phyloP scores from a whole-genome alignment of 2,797 vertebrate genomes.

The Megaceryle alcyon region DNA sequence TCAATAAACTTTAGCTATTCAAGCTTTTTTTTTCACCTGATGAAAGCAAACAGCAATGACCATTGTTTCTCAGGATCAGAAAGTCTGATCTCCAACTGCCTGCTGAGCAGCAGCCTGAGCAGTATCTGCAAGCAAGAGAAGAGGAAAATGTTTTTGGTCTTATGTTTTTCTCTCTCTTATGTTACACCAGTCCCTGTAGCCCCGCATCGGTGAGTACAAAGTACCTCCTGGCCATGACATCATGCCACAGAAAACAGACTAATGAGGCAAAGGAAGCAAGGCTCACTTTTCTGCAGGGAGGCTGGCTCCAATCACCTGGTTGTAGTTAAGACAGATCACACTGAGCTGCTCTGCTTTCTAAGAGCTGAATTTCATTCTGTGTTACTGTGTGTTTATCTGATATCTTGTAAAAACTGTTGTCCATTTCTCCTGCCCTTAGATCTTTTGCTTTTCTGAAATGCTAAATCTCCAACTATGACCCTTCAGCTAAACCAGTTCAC shows the following conservation, averaged over 20 bases:
- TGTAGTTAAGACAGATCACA: constrained; percentile 65
- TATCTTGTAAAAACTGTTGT: constrained; percentile 74
- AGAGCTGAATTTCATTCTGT: constrained; percentile 46
- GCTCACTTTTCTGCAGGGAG: constrained; percentile 40
- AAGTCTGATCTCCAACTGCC: background rate
- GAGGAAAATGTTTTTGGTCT: background rate
- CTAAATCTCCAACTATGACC: constrained; percentile 65
- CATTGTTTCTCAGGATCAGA: background rate
- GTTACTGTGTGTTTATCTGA: constrained; percentile 68
- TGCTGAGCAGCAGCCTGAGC: background rate
- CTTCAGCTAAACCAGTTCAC: constrained; percentile 46
- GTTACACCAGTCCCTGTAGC: background rate
- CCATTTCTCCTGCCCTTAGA: constrained; percentile 62
- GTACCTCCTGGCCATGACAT: constrained; percentile 39
- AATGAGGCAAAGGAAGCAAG: constrained; percentile 23
- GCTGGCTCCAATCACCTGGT: constrained; percentile 63
- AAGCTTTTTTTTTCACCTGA: background rate
- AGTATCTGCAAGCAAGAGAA: background rate
- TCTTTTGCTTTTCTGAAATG: constrained; percentile 63
- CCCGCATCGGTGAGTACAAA: background rate
- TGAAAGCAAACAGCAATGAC: background rate
- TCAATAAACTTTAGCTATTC: background rate
- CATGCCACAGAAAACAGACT: constrained; percentile 48
- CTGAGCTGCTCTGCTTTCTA: constrained; percentile 51
- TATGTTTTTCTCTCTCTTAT: constrained; percentile 13